Evolutionary conservation across 2,888 invertebrate species (phyloP), one percentile per base, ranked within the genome.

Genomic region (Amaurobius ferox): DNA sequence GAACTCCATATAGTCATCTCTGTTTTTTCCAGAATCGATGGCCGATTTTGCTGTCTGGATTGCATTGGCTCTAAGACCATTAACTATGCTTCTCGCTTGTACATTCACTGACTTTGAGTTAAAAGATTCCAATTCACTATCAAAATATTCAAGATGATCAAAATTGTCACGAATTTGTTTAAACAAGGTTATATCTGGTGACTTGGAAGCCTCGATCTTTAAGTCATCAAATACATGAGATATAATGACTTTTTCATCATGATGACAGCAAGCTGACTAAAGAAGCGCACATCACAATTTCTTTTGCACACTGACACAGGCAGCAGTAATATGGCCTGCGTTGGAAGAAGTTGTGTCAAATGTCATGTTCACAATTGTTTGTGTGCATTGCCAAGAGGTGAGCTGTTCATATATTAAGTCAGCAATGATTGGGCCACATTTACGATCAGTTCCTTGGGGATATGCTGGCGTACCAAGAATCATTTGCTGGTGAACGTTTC

Each of bases 1-100:
- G 28, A 68, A 68, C 35, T 68, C 39, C 2, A 23, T 26, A 16
- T 35, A 68, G 19, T 68, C 68, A 68, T 68, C 32, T 68, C 40
- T 35, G 7, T 13, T 13, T 62, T 9, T 13, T 28, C 29, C 62
- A 62, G n/a, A 28, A 26, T 62, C 29, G 9, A 62, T 13, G 62
- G 26, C 62, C 26, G 0, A 28, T 28, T 62, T 28, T 23, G 35
- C 23, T 19, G 40, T 23, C 19, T 66, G 0, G n/a, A 29, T 29
- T 32, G 32, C 30, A 66, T 30, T 66, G 29, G 6, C 7, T 66
- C 29, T 66, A 32, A 66, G 32, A n/a, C n/a, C n/a, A n/a, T n/a
- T n/a, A n/a, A n/a, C 13, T 32, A 66, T 29, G 32, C 19, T 28
- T 1, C n/a, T 16, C 19, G 32, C 30, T 32, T 66, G 26, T 32